Evolutionary conservation across 2,888 invertebrate species (phyloP).

Genomic region (Eupithecia inturbata): DNA sequence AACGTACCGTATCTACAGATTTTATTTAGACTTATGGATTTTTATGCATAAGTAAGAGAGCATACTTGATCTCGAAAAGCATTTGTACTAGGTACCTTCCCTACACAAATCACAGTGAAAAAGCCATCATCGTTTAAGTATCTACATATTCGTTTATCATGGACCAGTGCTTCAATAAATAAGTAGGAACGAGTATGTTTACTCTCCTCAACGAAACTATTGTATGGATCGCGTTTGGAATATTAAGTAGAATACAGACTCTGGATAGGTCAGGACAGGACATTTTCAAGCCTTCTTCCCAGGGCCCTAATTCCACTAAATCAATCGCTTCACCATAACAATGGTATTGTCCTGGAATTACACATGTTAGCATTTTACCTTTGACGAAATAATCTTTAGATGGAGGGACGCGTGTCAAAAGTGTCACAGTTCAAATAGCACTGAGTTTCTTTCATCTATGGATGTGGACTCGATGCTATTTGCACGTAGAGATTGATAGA

Average conservation of each 20-base stretch:
- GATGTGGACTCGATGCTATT: no score
- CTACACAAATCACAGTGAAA: constrained; percentile 5
- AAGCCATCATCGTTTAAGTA: not conserved
- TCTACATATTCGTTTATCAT: not conserved
- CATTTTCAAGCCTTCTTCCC: not conserved
- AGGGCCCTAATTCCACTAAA: not conserved
- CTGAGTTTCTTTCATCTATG: no score
- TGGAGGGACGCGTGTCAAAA: no score
- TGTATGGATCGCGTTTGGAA: not conserved
- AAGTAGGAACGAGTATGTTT: not conserved
- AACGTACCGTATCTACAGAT: no score
- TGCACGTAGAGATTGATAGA: no score
- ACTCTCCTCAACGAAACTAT: constrained; percentile 4
- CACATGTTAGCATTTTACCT: no score
- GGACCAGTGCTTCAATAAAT: constrained; percentile 7
- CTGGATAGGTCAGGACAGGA: not conserved
- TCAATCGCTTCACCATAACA: no score
- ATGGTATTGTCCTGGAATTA: no score
- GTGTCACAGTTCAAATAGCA: no score
- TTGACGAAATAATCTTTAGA: no score
- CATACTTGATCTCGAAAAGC: not conserved
- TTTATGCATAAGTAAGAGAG: not conserved
- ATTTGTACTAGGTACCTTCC: not conserved
- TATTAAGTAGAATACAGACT: not conserved
- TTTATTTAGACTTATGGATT: no score